phyloP scores from a whole-genome alignment of 2,797 vertebrate species.

The Decapterus maruadsi region DNA sequence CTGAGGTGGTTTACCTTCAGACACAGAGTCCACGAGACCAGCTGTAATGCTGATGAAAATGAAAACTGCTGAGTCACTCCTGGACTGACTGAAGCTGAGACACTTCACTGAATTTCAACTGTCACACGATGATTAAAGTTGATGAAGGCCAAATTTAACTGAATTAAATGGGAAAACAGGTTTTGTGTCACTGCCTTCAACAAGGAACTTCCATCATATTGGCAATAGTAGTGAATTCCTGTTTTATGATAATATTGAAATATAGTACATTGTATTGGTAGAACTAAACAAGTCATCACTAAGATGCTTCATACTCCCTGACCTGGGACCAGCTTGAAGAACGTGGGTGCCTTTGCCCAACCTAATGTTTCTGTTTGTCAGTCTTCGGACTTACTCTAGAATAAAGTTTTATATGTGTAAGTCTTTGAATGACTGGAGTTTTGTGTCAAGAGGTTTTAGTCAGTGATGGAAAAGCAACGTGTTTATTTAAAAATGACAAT shows the following conservation, averaged over 20 bases:
- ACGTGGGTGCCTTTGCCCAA: too few relatives aligned
- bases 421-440: not conserved
- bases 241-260: not conserved
- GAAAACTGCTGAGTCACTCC: not conserved
- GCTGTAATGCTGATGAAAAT: not conserved
- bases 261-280: not conserved
- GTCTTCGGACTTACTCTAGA: not conserved
- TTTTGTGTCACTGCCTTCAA: not conserved
- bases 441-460: not conserved
- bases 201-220: not conserved
- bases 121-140: not conserved
- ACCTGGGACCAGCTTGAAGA: not conserved
- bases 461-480: not conserved
- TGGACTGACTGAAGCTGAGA: not conserved
- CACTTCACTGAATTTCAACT: not conserved
- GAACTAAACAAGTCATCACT: not conserved
- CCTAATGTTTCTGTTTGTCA: not conserved
- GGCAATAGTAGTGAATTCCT: not conserved
- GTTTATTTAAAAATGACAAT: too few relatives aligned
- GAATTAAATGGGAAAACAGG: not conserved
- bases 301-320: not conserved
- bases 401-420: conserved; percentile 26
- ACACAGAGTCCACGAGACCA: not conserved
- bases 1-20: not conserved
- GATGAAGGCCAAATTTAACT: not conserved